Evolutionary conservation across 1,140 invertebrate species (phyloP).

Genomic region (Tetranychus urticae): DNA sequence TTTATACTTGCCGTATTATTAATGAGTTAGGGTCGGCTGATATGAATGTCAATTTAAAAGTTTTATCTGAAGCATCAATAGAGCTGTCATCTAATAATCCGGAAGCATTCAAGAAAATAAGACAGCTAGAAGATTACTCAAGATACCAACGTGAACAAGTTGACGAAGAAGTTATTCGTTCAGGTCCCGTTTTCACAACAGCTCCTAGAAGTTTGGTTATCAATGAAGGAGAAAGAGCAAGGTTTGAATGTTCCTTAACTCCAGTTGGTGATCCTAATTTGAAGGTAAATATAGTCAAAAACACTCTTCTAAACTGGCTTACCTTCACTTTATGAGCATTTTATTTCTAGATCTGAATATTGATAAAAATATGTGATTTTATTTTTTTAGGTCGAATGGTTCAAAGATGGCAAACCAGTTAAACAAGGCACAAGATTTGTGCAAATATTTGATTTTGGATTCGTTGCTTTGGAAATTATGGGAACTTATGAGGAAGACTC

Average conservation of each 20-base stretch:
- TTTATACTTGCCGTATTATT: constrained; percentile 30
- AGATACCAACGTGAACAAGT: constrained; percentile 29
- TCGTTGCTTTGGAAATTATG: constrained; percentile 28
- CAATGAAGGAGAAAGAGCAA: constrained; percentile 70
- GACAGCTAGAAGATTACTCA: constrained; percentile 48
- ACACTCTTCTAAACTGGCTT: constrained; percentile 81
- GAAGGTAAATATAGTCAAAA: constrained; percentile 65
- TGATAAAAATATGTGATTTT: constrained; percentile 85
- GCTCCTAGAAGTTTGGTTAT: constrained; percentile 48
- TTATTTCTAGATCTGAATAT: constrained; percentile 85
- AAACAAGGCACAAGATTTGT: constrained; percentile 38
- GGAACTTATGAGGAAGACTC: constrained; percentile 23
- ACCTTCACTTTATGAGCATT: constrained; percentile 71
- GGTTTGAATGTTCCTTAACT: constrained; percentile 88
- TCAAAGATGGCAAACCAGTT: constrained; percentile 65
- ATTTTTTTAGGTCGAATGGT: constrained; percentile 63
- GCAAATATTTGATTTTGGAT: constrained; percentile 30
- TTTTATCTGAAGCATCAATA: constrained; percentile 43
- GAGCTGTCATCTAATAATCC: constrained; percentile 67
- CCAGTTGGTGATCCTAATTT: constrained; percentile 79
- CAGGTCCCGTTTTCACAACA: constrained; percentile 37
- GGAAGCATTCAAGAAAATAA: constrained; percentile 49
- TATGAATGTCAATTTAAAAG: constrained; percentile 54
- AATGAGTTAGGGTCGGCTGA: constrained; percentile 42
- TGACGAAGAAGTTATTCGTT: constrained; percentile 45